Evolutionary conservation across 2,888 invertebrate genomes (phyloP).

Genomic region (Heliconius aoede): DNA sequence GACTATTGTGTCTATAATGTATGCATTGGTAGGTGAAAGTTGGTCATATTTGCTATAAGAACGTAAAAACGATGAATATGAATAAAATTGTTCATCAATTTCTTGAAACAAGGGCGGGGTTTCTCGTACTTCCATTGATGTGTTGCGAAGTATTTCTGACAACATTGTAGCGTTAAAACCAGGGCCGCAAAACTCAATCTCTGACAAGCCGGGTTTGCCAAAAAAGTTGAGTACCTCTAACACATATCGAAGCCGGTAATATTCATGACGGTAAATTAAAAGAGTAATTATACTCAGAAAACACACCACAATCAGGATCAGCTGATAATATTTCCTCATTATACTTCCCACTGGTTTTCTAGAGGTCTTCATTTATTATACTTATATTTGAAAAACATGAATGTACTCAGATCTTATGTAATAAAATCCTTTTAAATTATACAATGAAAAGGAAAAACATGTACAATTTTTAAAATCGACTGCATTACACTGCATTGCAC

Average conservation of each 20-base stretch:
- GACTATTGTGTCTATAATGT: conserved; percentile 83
- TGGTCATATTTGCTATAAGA: conserved; percentile 79
- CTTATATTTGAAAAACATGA: conserved; percentile 7
- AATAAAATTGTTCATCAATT: conserved; percentile 84
- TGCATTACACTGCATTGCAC: conserved; percentile 24
- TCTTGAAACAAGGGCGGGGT: conserved; percentile 88
- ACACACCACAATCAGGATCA: conserved; percentile 88
- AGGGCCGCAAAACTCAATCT: conserved; percentile 81
- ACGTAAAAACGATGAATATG: conserved; percentile 87
- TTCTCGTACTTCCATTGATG: conserved; percentile 83
- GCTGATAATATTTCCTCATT: conserved; percentile 94
- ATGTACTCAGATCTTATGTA: conserved; percentile 4
- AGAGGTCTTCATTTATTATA: conserved; percentile 74
- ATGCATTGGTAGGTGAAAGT: conserved; percentile 74
- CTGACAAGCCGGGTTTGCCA: conserved; percentile 86
- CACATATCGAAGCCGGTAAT: conserved; percentile 91
- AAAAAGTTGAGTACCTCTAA: conserved; percentile 94
- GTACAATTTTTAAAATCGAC: not conserved
- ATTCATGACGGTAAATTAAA: conserved; percentile 93
- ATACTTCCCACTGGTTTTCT: conserved; percentile 68
- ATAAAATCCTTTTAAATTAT: not conserved
- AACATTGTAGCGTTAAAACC: conserved; percentile 81
- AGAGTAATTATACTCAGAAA: conserved; percentile 88
- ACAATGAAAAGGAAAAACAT: conserved; percentile 2
- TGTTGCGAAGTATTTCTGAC: conserved; percentile 77